phyloP scores from a whole-genome alignment of 2,797 vertebrate genomes.

The Pteropus rufus region DNA sequence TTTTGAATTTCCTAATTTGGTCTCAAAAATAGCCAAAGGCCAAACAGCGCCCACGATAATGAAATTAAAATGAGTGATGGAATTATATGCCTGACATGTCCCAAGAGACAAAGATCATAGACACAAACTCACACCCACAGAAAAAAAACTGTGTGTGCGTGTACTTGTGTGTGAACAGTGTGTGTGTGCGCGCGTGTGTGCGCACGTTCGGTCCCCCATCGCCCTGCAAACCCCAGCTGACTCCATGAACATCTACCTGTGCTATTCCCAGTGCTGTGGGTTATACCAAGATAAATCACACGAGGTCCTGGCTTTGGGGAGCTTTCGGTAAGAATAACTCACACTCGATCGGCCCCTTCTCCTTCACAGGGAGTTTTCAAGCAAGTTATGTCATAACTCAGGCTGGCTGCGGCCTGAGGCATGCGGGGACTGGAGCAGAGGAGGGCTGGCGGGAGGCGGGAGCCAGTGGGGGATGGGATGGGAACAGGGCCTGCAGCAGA shows the following conservation, averaged over 20 bases:
- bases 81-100: not conserved
- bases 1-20: slow-evolving; percentile 64
- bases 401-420: slow-evolving; percentile 39
- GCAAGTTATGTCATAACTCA: slow-evolving; percentile 60
- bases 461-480: not conserved
- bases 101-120: not conserved
- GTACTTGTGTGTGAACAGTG: not conserved
- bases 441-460: not conserved
- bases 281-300: slow-evolving; percentile 64
- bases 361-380: slow-evolving; percentile 57
- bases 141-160: not conserved
- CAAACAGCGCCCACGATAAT: slow-evolving; percentile 47
- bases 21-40: slow-evolving; percentile 62
- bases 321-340: slow-evolving; percentile 67
- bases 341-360: slow-evolving; percentile 63
- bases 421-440: slow-evolving; percentile 33
- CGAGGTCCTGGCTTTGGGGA: slow-evolving; percentile 58
- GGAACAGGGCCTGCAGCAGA: not conserved
- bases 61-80: slow-evolving; percentile 68
- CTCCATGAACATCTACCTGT: slow-evolving; percentile 55
- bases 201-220: not conserved
- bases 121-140: not conserved
- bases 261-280: slow-evolving; percentile 42
- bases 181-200: not conserved
- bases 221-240: slow-evolving; percentile 39